Base-by-base conservation (phyloP, 2,113 vertebrate genomes). In the Spheniscus mendiculus region DNA sequence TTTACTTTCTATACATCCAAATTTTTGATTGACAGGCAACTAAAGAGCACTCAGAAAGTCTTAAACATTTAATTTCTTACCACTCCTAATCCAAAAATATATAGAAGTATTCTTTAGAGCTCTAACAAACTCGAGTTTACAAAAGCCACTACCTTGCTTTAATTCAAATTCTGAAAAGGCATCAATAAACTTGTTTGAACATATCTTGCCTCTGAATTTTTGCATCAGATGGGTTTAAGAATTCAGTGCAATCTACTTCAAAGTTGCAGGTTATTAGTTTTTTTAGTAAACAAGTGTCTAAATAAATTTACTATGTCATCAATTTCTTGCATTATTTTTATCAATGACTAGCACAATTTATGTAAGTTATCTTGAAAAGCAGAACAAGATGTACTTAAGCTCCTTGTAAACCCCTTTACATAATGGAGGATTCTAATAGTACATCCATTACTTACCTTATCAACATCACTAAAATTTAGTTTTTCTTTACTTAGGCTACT, bases 371-470 rank as follows among this genome's bases (percentile, higher is more conserved):
- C 42, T 30, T 62, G 50, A 92, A 80, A 93, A 72, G 20, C 62
- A 94, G 40, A 84, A 84, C 55, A 17, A 91, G 29, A n/a, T 53
- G 4, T 72, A 87, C 22, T 90, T 89, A 92, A 95, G 71, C 25
- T 73, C 74, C 70, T 84, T 78, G 55, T 79, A 96, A 96, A 88
- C 16, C 44, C 13, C 32, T 87, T 95, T 78, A 97, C 56, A 18
- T 95, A 96, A 97, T 10, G 23, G 32, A 87, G 58, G 18, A 94
- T 87, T 92, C 76, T 56, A 81, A 72, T 81, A 80, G 42, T 76
- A 61, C 34, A 84, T n/a, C n/a, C 21, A 63, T 30, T 19, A 58
- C 15, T 7, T 34, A 73, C 19, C 10, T 71, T 58, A 87, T 21
- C 36, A 76, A 74, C 21, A 79, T 30, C 8, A 59, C 44, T 83